phyloP scores from a whole-genome alignment of 1,140 invertebrate species.

The Drosophila pseudoananassae region DNA sequence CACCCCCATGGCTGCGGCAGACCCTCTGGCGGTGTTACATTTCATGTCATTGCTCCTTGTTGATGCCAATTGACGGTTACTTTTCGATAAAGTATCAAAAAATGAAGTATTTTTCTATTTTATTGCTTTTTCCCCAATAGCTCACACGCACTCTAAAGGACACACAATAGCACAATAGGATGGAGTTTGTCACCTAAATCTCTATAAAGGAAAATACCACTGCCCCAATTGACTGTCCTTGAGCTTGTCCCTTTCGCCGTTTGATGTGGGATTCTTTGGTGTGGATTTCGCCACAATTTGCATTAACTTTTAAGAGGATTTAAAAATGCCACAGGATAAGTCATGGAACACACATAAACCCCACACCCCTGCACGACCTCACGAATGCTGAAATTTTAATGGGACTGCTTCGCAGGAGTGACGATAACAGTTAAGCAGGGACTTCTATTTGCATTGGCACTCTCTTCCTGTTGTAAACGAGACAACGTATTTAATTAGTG shows the following conservation, averaged over 20 bases:
- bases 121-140: conserved; percentile 59
- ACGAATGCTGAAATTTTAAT: conserved; percentile 54
- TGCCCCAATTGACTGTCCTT: conserved; percentile 4
- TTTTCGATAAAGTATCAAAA: conserved; percentile 57
- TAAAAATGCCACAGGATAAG: conserved; percentile 25
- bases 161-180: background rate
- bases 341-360: background rate
- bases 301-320: conserved; percentile 40
- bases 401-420: conserved; percentile 18
- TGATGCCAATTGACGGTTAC: conserved; percentile 69
- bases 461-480: conserved; percentile 45
- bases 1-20: background rate
- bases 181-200: conserved; percentile 38
- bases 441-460: conserved; percentile 41
- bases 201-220: conserved; percentile 5
- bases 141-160: conserved; percentile 68
- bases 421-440: conserved; percentile 57
- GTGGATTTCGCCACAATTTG: conserved; percentile 27
- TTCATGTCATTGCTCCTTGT: conserved; percentile 77
- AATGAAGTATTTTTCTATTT: conserved; percentile 58
- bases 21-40: conserved; percentile 51
- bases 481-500: conserved; percentile 63
- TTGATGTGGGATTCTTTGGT: conserved; percentile 18
- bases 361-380: background rate
- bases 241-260: background rate